Evolutionary conservation across 2,797 vertebrate genomes (phyloP).

Genomic region (Acipenser ruthenus): DNA sequence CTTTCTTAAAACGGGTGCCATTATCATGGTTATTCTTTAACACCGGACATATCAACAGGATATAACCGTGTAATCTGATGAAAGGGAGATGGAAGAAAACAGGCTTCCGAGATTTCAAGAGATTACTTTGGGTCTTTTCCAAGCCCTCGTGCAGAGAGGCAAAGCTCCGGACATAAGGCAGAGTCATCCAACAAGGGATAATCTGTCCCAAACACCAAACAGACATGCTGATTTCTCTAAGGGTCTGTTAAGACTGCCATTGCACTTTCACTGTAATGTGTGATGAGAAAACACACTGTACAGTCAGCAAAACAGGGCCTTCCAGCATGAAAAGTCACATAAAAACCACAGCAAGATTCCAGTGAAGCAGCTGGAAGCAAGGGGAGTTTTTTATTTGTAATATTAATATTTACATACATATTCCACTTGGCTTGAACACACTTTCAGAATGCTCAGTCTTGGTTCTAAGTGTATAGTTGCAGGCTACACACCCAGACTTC

Average conservation of each 20-base stretch:
- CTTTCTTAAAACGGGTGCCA: neutral
- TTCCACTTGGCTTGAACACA: too few relatives aligned
- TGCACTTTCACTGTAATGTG: too few relatives aligned
- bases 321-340: too few relatives aligned
- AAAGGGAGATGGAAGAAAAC: conserved; percentile 1
- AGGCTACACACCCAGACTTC: too few relatives aligned
- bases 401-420: too few relatives aligned
- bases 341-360: too few relatives aligned
- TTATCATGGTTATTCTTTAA: neutral
- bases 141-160: neutral
- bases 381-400: too few relatives aligned
- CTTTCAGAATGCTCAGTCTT: too few relatives aligned
- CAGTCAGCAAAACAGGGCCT: neutral
- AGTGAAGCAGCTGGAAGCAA: too few relatives aligned
- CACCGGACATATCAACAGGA: neutral
- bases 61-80: conserved; percentile 1
- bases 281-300: neutral
- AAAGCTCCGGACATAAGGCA: neutral
- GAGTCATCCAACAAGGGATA: conserved; percentile 2
- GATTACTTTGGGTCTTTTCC: conserved; percentile 7
- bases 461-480: too few relatives aligned
- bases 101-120: conserved; percentile 9
- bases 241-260: too few relatives aligned
- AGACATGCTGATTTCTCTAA: neutral
- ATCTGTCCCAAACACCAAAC: conserved; percentile 5